These are phyloP conservation scores for Hirundo rustica DNA, from an alignment of 2,797 vertebrate species.

Conservation along the genomic window DNA sequence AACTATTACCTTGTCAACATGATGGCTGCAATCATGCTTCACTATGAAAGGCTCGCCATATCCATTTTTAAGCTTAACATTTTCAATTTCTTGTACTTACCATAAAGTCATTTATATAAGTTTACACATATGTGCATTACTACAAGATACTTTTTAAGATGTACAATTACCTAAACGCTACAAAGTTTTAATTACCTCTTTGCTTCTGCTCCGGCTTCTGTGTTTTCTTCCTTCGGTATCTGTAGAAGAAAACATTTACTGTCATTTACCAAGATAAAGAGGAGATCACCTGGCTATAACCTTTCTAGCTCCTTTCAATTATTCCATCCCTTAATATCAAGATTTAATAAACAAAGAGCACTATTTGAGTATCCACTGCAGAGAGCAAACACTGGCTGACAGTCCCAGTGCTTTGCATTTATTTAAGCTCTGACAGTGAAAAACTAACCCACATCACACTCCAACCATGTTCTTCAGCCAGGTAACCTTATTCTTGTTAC, in stretches of 20 bases:
- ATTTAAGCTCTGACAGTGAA: neutral
- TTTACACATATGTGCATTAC: conserved; percentile 73
- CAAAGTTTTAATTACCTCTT: conserved; percentile 97
- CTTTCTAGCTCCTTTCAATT: neutral
- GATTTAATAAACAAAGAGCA: neutral
- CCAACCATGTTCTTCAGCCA: neutral
- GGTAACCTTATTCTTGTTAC: neutral
- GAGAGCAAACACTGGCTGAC: neutral
- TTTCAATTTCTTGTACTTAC: conserved; percentile 88
- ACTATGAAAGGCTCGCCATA: conserved; percentile 75
- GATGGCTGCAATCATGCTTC: conserved; percentile 81
- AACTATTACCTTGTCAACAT: conserved; percentile 78
- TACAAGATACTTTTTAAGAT: conserved; percentile 74
- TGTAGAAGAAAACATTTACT: conserved; percentile 62
- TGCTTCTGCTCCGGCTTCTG: conserved; percentile 98
- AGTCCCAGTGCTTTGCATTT: neutral
- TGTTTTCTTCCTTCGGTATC: conserved; percentile 89
- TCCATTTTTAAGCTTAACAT: conserved; percentile 72
- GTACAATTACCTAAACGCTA: conserved; percentile 83
- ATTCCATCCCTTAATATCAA: neutral
- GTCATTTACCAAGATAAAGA: neutral
- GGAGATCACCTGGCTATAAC: neutral
- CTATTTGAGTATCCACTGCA: neutral
- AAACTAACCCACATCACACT: neutral
- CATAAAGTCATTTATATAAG: conserved; percentile 74